Base-by-base conservation (phyloP, 2,797 vertebrate genomes). In the Myotis findleyi region DNA sequence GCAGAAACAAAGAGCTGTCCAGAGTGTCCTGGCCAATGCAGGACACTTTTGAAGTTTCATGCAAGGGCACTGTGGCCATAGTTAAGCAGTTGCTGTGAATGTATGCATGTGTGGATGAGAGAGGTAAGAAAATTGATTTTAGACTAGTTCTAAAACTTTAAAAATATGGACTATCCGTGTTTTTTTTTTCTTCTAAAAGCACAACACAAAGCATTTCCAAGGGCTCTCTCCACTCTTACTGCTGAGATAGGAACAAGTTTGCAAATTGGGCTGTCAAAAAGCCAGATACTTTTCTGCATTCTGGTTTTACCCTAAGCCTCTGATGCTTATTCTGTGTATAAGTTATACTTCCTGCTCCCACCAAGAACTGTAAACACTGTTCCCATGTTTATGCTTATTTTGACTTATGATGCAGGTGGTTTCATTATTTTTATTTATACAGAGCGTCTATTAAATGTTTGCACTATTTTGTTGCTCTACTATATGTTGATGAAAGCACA, bases 21-120 rank as follows among this genome's bases (percentile, higher is more conserved):
- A 4, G 51, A 21, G 12, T 41, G 8, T 4, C 9, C 2, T 59
- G 3, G 0, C 10, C 47, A 12, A 3, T 16, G 1, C 2, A 18
- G 9, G 49, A 4, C 21, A 30, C 17, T 55, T 30, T 1, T 30
- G 17, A 75, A 62, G 8, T 8, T 25, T 53, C 47, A 33, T 5
- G 57, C 0, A 3, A 79, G 64, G 8, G 10, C 12, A 6, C 20
- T 16, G 1, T 57, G 7, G 17, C 6, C 4, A 59, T 21, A 2
- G 9, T 36, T 21, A 21, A 36, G 30, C 8, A 53, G 16, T 16
- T 53, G 38, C 10, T 30, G 3, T 64, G 27, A 62, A 51, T 30
- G 3, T 55, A 21, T 69, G 59, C 33, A 2, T 11, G 3, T 75
- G n/a, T 75, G 59, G 21, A 77, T 57, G 7, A 6, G 23, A 64